A percentile compares a stretch with the other conserved stretches of the same genome.
Evolutionary conservation across 2,113 vertebrate genomes (phyloP).

Genomic region (Rhombomys opimus): DNA sequence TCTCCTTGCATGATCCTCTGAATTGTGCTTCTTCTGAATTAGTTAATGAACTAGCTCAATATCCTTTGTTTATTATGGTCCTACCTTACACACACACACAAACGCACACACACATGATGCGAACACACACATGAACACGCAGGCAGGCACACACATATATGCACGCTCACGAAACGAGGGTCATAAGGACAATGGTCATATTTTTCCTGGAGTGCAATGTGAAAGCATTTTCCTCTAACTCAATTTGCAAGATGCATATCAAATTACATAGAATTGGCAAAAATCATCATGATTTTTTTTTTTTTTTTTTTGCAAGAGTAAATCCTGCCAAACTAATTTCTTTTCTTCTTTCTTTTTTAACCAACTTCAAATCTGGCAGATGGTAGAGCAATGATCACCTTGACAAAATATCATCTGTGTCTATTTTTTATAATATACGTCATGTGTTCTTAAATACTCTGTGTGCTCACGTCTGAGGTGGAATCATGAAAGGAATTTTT

Average conservation of each 20-base stretch:
- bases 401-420: conserved; percentile 69
- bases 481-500: conserved; percentile 45
- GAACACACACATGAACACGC: background rate
- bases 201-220: conserved; percentile 73
- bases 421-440: conserved; percentile 63
- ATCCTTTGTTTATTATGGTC: conserved; percentile 4
- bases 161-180: background rate
- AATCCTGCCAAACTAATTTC: conserved; percentile 75
- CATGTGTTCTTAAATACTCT: conserved; percentile 57
- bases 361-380: conserved; percentile 67
- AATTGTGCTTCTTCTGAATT: conserved; percentile 47
- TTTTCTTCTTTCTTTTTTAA: conserved; percentile 33
- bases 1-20: too few species aligned
- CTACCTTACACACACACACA: background rate
- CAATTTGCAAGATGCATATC: conserved; percentile 69
- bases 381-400: conserved; percentile 74
- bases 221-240: conserved; percentile 78
- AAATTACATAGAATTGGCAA: conserved; percentile 72
- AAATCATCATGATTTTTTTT: conserved; percentile 68
- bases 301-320: conserved; percentile 61
- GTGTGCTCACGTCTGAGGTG: conserved; percentile 6
- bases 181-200: conserved; percentile 69
- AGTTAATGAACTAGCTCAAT: conserved; percentile 29
- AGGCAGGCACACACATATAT: background rate
- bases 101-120: background rate